phyloP scores from a whole-genome alignment of 2,797 vertebrate genomes.

The Ambastaia sidthimunki region DNA sequence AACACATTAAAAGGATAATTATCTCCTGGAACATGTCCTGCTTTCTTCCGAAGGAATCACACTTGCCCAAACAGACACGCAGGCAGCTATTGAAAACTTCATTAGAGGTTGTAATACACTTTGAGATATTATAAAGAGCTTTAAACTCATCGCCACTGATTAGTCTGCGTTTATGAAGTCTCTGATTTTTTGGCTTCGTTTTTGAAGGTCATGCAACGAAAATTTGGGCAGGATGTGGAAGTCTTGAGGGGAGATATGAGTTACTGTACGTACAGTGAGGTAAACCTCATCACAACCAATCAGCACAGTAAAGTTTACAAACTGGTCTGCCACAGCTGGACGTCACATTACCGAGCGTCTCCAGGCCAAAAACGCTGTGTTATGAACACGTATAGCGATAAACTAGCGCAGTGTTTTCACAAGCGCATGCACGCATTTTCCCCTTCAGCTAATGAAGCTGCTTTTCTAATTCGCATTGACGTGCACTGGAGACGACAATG shows the following conservation, averaged over 20 bases:
- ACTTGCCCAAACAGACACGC: slow-evolving; percentile 30
- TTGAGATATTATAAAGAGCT: not conserved
- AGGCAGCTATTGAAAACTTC: not conserved
- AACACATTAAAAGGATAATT: slow-evolving; percentile 35
- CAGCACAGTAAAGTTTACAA: slow-evolving; percentile 42
- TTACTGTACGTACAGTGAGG: slow-evolving; percentile 1
- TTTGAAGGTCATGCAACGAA: not conserved
- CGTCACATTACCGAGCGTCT: slow-evolving; percentile 26
- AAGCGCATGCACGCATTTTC: slow-evolving; percentile 25
- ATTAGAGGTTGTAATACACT: not conserved
- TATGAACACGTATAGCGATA: slow-evolving; percentile 2
- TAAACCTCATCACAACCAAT: slow-evolving; percentile 13
- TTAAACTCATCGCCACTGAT: not conserved
- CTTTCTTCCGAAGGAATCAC: not conserved
- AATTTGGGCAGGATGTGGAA: not conserved
- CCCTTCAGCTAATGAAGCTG: slow-evolving; percentile 60
- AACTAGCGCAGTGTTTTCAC: not conserved
- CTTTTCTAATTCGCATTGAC: slow-evolving; percentile 60
- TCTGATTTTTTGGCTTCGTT: not conserved
- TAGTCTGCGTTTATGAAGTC: not conserved
- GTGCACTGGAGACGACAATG: slow-evolving; percentile 60
- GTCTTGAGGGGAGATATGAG: not conserved
- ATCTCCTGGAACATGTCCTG: slow-evolving; percentile 32
- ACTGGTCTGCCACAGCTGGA: slow-evolving; percentile 35
- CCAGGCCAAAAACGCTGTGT: slow-evolving; percentile 31